Percentiles rank a stretch among this genome's conserved stretches.
Evolutionary conservation across 1,140 invertebrate genomes (phyloP).

Genomic region (Solenopsis invicta): DNA sequence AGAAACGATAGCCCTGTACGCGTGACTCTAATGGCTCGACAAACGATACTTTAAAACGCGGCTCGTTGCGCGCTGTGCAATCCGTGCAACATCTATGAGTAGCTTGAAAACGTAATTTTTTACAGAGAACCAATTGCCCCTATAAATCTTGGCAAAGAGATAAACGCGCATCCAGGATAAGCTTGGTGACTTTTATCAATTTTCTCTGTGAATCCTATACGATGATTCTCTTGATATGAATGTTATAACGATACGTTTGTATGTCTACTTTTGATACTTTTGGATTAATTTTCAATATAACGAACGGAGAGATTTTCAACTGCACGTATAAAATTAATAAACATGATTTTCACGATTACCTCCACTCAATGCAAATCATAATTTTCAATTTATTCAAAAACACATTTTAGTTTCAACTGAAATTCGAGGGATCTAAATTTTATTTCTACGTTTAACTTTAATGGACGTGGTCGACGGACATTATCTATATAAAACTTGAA

Average conservation of each 20-base stretch:
- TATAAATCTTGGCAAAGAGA: constrained; percentile 46
- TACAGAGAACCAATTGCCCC: constrained; percentile 34
- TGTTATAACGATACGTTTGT: constrained; percentile 20
- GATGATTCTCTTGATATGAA: constrained; percentile 14
- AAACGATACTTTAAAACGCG: constrained; percentile 71
- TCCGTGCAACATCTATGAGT: constrained; percentile 50
- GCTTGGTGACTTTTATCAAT: constrained; percentile 40
- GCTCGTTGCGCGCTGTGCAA: constrained; percentile 61
- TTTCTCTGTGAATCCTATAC: constrained; percentile 16
- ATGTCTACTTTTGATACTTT: neutral
- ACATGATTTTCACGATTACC: neutral
- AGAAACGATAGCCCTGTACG: constrained; percentile 65
- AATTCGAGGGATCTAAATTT: neutral
- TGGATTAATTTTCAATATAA: constrained; percentile 10
- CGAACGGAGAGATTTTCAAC: neutral
- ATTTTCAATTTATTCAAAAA: constrained; percentile 9
- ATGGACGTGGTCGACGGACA: neutral
- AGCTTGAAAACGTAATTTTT: constrained; percentile 25
- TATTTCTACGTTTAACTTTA: neutral
- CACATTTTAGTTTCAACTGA: neutral
- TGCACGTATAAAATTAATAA: constrained; percentile 33
- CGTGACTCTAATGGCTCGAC: constrained; percentile 73
- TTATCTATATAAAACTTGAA: neutral
- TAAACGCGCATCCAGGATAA: constrained; percentile 42
- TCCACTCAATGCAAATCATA: neutral